Evolutionary conservation across 2,888 invertebrate genomes (phyloP).

Genomic region (Philonicus albiceps): DNA sequence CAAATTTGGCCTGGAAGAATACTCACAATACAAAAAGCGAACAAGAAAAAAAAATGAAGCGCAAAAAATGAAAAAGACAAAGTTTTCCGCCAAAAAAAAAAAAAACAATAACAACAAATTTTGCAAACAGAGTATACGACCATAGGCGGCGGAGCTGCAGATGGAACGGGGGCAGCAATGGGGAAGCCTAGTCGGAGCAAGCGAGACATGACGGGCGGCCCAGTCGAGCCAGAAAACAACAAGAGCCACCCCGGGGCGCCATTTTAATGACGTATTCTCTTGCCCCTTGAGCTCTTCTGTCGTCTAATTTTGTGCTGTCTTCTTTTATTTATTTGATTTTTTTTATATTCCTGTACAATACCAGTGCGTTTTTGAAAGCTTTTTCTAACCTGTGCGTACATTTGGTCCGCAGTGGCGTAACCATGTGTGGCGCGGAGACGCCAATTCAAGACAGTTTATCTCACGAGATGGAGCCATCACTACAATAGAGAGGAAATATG

Average conservation of each 20-base stretch:
- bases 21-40: background rate
- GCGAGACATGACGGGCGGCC: background rate
- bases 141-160: background rate
- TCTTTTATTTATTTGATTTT: background rate
- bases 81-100: background rate
- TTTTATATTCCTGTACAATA: background rate
- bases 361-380: background rate
- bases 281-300: constrained; percentile 9
- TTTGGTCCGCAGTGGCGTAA: background rate
- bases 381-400: background rate
- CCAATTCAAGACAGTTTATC: background rate
- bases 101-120: background rate
- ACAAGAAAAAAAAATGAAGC: background rate
- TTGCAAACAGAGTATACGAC: background rate
- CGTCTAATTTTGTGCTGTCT: background rate
- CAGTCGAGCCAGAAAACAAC: background rate
- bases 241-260: background rate
- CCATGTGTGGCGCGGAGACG: background rate
- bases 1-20: background rate
- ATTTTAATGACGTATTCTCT: constrained; percentile 11
- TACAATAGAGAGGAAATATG: background rate
- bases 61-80: background rate
- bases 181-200: background rate
- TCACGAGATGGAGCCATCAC: background rate
- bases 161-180: background rate